Evolutionary conservation across 2,113 vertebrate species (phyloP), one percentile per base, ranked within the genome.

Genomic region (Chaetura pelagica): DNA sequence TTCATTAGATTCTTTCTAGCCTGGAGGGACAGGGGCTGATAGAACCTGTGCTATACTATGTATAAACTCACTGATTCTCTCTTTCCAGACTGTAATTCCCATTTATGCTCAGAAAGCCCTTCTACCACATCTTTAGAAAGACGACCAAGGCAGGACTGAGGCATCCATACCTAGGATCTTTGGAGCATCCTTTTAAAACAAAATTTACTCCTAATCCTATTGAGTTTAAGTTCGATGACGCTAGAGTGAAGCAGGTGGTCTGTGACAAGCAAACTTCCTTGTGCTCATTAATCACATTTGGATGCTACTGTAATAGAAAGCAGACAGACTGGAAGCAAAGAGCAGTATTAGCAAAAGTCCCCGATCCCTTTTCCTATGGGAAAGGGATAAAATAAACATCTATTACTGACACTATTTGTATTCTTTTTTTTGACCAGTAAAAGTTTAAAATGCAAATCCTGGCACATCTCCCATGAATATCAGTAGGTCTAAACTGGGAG

Each of bases 361-460:
- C n/a, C 40, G 61, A 64, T 42, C 51, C 35, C 27, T 69, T 61
- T 84, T 96, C 81, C 81, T 87, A 58, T 75, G 48, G 66, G 74
- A 91, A 95, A 89, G 23, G 10, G 64, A 84, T 82, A 77, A 93
- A 82, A 74, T 67, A 87, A 93, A 89, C 72, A 81, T 84, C 69
- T 59, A 64, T 73, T 93, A 89, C 40, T 74, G 38, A 74, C 44
- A 67, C 27, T 88, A 59, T 64, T 84, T 72, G 69, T 87, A 68
- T 86, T 75, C 27, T 22, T 64, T 74, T 72, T 83, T 57, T 54
- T 21, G 77, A 72, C 19, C 38, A 67, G 62, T 88, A 81, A 75
- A 88, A 88, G 54, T 32, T 72, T 71, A 78, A 91, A 64, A 89
- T 88, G 66, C 64, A 93, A 96, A 94, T 87, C 72, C 58, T 75